Conservation (phyloP, 2,888 invertebrate genomes). For the Neuroscelio doddi region DNA sequence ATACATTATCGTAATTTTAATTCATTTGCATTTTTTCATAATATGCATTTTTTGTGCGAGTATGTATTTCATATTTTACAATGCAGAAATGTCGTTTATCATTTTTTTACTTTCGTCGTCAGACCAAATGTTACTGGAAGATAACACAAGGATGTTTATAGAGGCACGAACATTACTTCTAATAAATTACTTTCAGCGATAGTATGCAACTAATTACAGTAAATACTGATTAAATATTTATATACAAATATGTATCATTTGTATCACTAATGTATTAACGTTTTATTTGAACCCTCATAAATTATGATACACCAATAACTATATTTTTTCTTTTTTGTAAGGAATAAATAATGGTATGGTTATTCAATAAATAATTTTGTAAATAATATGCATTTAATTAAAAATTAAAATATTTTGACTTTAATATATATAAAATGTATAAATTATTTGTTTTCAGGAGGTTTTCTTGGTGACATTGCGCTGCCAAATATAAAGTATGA, state of each 20-base stretch:
- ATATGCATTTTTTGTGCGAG: neutral
- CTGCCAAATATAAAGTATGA: conserved; percentile 77
- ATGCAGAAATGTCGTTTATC: conserved; percentile 9
- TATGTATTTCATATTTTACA: neutral
- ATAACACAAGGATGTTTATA: conserved; percentile 14
- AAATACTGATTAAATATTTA: conserved; percentile 9
- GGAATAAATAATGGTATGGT: too few species aligned
- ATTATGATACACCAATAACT: too few species aligned
- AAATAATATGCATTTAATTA: too few species aligned
- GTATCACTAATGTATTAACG: too few species aligned
- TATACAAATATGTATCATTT: conserved; percentile 3
- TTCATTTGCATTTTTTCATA: conserved; percentile 7
- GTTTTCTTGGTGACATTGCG: conserved; percentile 89
- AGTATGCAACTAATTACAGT: neutral
- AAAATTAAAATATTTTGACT: too few species aligned
- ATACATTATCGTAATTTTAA: conserved; percentile 1
- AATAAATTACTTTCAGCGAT: conserved; percentile 10
- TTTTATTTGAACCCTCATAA: too few species aligned
- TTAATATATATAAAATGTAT: too few species aligned
- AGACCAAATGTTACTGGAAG: neutral
- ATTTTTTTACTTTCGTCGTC: conserved; percentile 4
- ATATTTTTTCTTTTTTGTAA: too few species aligned
- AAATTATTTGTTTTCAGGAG: conserved; percentile 76
- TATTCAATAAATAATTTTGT: too few species aligned
- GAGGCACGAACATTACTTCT: neutral